Evolutionary conservation across 2,113 vertebrate species (phyloP).

Genomic region (Archocentrus centrarchus): DNA sequence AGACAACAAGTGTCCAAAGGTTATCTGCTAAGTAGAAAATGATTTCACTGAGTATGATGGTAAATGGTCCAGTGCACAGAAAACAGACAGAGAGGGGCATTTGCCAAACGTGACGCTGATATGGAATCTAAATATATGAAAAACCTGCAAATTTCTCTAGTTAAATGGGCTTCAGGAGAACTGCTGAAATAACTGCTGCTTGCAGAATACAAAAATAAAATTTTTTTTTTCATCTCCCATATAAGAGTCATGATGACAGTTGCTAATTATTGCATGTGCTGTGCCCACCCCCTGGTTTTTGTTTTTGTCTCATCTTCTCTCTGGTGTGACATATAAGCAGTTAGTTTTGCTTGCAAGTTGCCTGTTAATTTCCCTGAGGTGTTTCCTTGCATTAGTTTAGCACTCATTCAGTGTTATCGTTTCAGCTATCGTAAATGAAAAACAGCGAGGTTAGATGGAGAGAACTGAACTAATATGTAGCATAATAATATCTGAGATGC

Average conservation of each 20-base stretch:
- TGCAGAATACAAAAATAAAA: constrained; percentile 6
- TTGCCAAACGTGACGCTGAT: not conserved
- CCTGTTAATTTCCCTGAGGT: constrained; percentile 56
- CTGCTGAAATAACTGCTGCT: not conserved
- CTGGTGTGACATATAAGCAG: constrained; percentile 30
- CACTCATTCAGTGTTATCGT: constrained; percentile 25
- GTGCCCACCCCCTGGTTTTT: constrained; percentile 36
- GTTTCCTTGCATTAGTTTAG: constrained; percentile 25
- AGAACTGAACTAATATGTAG: constrained; percentile 7
- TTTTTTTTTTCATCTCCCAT: constrained; percentile 5
- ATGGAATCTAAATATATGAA: not conserved
- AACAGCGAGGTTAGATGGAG: not conserved
- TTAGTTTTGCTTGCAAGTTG: constrained; percentile 28
- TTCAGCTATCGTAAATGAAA: not conserved
- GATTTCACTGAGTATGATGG: not conserved
- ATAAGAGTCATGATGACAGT: constrained; percentile 30
- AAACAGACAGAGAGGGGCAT: not conserved
- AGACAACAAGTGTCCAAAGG: not conserved
- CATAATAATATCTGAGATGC: not conserved
- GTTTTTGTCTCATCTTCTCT: constrained; percentile 37
- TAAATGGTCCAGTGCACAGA: not conserved
- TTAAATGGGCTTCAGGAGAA: not conserved
- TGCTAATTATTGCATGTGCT: constrained; percentile 53
- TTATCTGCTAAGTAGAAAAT: constrained; percentile 1
- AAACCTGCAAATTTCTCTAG: constrained; percentile 1